These are phyloP conservation scores for Drosophila bunnanda DNA, from an alignment of 2,888 invertebrate genomes.

Conservation along the genomic window DNA sequence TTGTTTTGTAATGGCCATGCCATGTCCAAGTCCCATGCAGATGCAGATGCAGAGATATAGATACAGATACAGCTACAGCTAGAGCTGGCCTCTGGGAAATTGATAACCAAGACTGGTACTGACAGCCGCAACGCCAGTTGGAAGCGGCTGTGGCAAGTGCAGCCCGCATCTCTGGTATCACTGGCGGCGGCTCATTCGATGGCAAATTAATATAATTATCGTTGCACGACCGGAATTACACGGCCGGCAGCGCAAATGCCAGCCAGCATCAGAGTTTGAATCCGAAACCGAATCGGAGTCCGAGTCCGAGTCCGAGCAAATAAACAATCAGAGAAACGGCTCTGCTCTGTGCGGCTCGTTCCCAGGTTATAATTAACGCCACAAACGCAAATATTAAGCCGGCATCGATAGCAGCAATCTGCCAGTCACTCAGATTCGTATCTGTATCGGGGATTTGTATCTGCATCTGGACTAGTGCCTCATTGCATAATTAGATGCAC, in stretches of 20 bases:
- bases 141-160: conserved; percentile 28
- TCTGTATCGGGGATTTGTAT: conserved; percentile 38
- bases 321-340: conserved; percentile 78
- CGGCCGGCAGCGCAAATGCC: conserved; percentile 65
- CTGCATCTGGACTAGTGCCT: conserved; percentile 25
- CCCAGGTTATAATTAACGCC: conserved; percentile 74
- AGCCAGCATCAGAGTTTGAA: conserved; percentile 13
- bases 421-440: conserved; percentile 33
- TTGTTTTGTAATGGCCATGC: conserved; percentile 74
- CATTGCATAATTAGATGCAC: conserved; percentile 27
- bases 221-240: conserved; percentile 79
- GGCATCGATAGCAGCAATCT: conserved; percentile 68
- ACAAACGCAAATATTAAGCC: conserved; percentile 79
- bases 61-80: conserved; percentile 1
- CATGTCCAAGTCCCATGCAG: conserved; percentile 31
- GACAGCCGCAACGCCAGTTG: conserved; percentile 25
- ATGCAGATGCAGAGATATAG: conserved; percentile 7
- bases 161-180: conserved; percentile 32
- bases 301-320: conserved; percentile 57
- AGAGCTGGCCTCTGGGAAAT: conserved; percentile 44
- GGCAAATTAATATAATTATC: conserved; percentile 81
- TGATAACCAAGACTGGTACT: conserved; percentile 64
- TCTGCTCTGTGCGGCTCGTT: conserved; percentile 38
- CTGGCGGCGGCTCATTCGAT: conserved; percentile 70
- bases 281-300: conserved; percentile 14